These are phyloP conservation scores for Ylistrum balloti DNA, from an alignment of 1,140 invertebrate species.

Conservation along the genomic window DNA sequence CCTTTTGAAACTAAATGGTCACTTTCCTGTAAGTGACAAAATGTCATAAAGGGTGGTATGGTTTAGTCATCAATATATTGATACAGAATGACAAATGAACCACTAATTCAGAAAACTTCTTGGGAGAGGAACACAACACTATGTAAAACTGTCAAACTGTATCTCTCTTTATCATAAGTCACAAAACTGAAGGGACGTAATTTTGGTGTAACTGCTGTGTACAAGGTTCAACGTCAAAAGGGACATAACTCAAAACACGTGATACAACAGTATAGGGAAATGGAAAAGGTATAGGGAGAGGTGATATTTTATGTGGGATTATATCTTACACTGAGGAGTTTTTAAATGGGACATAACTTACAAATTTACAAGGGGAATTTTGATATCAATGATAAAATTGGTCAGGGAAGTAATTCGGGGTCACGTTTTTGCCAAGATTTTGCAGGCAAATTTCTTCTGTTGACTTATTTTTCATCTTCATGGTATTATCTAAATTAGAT, in stretches of 20 bases:
- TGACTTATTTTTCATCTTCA: not conserved
- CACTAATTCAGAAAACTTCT: not conserved
- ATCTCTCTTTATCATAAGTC: too few relatives aligned
- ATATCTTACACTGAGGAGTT: too few relatives aligned
- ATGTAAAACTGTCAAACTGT: too few relatives aligned
- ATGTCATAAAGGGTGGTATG: not conserved
- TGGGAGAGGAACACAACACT: not conserved
- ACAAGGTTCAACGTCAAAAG: too few relatives aligned
- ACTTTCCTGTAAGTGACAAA: not conserved
- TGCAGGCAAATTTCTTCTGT: not conserved
- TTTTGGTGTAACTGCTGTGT: too few relatives aligned
- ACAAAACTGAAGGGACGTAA: too few relatives aligned
- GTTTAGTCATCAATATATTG: not conserved
- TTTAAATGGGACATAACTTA: too few relatives aligned
- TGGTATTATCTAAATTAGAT: too few relatives aligned
- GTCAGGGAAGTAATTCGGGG: not conserved
- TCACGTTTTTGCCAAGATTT: not conserved
- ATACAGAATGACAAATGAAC: slow-evolving; percentile 3
- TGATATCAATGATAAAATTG: not conserved
- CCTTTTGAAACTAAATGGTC: not conserved
- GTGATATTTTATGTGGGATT: not conserved
- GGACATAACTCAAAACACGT: too few relatives aligned
- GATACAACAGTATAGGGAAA: not conserved
- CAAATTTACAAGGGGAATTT: too few relatives aligned
- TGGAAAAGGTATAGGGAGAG: not conserved